Conservation (phyloP, 2,113 vertebrate genomes). For the Peromyscus californicus region DNA sequence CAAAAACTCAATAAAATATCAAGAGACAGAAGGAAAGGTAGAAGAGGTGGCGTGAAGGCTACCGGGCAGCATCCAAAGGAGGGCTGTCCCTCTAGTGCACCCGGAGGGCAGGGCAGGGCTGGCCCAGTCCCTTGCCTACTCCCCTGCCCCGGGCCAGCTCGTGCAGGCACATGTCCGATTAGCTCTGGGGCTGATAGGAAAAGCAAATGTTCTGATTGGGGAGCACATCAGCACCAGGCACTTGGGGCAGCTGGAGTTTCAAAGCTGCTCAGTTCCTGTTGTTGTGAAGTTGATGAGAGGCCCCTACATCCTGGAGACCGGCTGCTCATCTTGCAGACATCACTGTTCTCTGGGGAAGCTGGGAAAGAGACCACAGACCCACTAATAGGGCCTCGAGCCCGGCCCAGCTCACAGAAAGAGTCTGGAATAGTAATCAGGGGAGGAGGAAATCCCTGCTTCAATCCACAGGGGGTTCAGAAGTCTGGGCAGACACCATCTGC, state of each 20-base stretch:
- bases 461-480: conserved; percentile 16
- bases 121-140: not conserved
- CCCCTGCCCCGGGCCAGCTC: not conserved
- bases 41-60: not conserved
- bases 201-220: conserved; percentile 75
- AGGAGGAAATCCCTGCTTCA: conserved; percentile 17
- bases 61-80: not conserved
- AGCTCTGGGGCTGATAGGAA: conserved; percentile 63
- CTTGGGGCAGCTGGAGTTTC: conserved; percentile 72
- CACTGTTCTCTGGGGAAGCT: conserved; percentile 42
- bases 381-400: conserved; percentile 40
- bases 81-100: not conserved
- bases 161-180: conserved; percentile 61
- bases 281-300: conserved; percentile 74
- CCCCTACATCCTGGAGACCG: conserved; percentile 56
- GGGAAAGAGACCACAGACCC: conserved; percentile 67
- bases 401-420: not conserved
- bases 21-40: not conserved
- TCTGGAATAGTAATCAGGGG: conserved; percentile 52
- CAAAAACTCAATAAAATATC: conserved; percentile 32
- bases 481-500: conserved; percentile 15
- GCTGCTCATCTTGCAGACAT: conserved; percentile 42
- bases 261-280: conserved; percentile 80
- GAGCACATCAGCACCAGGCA: not conserved
- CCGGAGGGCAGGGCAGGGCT: not conserved